Evolutionary conservation across 2,888 invertebrate genomes (phyloP), one percentile per base, ranked within the genome.

Genomic region (Drosophila cyrtoloma): DNA sequence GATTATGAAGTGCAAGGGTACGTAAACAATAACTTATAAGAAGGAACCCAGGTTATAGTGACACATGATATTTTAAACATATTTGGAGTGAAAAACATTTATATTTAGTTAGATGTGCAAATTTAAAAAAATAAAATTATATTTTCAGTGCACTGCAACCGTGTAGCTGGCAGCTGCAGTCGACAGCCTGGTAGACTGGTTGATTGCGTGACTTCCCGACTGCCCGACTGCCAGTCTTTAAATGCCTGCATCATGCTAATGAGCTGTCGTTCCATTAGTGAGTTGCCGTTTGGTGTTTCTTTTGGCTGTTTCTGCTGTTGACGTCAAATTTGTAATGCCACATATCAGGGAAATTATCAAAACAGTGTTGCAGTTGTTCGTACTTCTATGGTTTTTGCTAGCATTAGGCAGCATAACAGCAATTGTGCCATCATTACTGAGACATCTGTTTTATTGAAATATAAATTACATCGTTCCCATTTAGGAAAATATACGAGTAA

Each of bases 201-300:
- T 62, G 69, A 60, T 9, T 26, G 47, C 28, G 7, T 62, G 66
- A 63, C 5, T 55, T 61, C 12, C 10, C 55, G 68, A 65, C 5
- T 61, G 57, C 32, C 22, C 55, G n/a, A 39, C n/a, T 64, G 58
- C 50, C 22, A 42, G 28, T 57, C 33, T 69, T 57, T 56, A 32
- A 51, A 47, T 52, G 64, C 58, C 55, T 73, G 65, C 59, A 66
- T 51, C 68, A 78, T 66, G 68, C 68, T 74, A 80, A 80, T 80
- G 74, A 82, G 79, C 62, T 65, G 68, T 74, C 68, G 53, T 47
- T 69, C 51, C 69, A 77, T 76, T 67, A 64, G 63, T 19, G 56
- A 51, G 44, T 44, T 66, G 37, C 57, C 39, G 33, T 33, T 63
- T 50, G 53, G 42, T 28, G n/a, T 58, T 60, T 81, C 51, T 61